A percentile compares a stretch with the other conserved stretches of the same genome.
Conservation (phyloP, 2,797 vertebrate genomes). For the Pangasius macronema region DNA sequence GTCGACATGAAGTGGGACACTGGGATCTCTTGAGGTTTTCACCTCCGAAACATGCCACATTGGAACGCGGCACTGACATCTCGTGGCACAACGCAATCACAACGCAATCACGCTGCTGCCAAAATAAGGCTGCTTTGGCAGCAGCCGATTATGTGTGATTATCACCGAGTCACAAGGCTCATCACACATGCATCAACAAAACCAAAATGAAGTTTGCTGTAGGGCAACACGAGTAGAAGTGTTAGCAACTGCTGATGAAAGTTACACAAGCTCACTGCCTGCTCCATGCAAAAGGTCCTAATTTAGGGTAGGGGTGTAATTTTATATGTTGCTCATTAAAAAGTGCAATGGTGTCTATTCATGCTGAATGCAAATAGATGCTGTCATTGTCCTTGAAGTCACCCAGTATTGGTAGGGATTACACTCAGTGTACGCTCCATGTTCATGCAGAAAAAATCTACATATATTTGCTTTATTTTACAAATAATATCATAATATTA, state of each 20-base stretch:
- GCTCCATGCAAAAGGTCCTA: not conserved
- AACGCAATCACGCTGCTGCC: not conserved
- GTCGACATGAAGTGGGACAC: conserved; percentile 49
- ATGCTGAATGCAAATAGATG: not conserved
- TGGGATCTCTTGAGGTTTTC: conserved; percentile 38
- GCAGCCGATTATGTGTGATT: conserved; percentile 19
- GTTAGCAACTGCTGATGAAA: not conserved
- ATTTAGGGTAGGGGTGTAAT: not conserved
- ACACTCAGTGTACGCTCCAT: too few relatives aligned
- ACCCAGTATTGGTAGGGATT: not conserved
- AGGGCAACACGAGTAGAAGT: conserved; percentile 1
- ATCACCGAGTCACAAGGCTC: conserved; percentile 17
- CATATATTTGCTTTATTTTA: not conserved
- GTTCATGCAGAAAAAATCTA: not conserved
- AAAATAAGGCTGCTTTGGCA: conserved; percentile 23
- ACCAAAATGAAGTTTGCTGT: conserved; percentile 2
- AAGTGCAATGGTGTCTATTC: not conserved
- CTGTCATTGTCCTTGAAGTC: not conserved
- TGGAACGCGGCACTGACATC: conserved; percentile 43
- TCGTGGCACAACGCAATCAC: conserved; percentile 23
- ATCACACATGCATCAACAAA: conserved; percentile 23
- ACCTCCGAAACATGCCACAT: conserved; percentile 30
- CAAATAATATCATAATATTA: not conserved
- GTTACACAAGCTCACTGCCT: not conserved
- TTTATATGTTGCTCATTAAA: not conserved